phyloP scores from a whole-genome alignment of 2,888 invertebrate genomes.

The Epinotia nisella region DNA sequence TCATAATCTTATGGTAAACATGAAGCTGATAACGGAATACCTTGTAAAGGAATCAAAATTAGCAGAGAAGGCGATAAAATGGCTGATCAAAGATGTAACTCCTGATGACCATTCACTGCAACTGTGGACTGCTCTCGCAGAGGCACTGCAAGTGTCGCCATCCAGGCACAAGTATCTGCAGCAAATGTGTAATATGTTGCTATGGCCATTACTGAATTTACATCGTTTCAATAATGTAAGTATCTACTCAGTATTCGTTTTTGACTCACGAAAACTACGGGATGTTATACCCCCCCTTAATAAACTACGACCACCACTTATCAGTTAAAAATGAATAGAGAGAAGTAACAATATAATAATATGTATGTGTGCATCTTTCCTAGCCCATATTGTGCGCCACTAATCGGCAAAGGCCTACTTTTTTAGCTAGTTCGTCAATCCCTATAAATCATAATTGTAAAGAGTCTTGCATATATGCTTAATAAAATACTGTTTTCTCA shows the following conservation, averaged over 20 bases:
- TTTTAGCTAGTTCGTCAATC: too few relatives aligned
- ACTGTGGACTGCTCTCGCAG: conserved; percentile 66
- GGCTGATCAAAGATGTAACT: conserved; percentile 53
- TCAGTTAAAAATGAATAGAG: too few relatives aligned
- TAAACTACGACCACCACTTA: too few relatives aligned
- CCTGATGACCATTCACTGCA: conserved; percentile 54
- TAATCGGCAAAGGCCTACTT: too few relatives aligned
- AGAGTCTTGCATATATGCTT: neutral
- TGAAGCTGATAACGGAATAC: conserved; percentile 56
- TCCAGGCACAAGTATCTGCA: conserved; percentile 44
- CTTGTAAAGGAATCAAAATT: conserved; percentile 51
- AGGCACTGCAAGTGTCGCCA: conserved; percentile 53
- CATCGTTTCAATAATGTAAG: conserved; percentile 59
- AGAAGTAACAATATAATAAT: too few relatives aligned
- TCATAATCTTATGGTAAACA: conserved; percentile 51
- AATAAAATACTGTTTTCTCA: neutral
- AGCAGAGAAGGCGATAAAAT: conserved; percentile 46
- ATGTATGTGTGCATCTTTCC: too few relatives aligned
- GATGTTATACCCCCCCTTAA: too few relatives aligned
- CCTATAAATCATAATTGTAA: too few relatives aligned
- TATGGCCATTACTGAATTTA: conserved; percentile 66
- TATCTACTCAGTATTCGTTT: conserved; percentile 44
- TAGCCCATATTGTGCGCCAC: too few relatives aligned
- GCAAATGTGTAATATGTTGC: conserved; percentile 53
- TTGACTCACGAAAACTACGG: neutral